phyloP scores from a whole-genome alignment of 1,140 invertebrate species.

The Hycleus cichorii region DNA sequence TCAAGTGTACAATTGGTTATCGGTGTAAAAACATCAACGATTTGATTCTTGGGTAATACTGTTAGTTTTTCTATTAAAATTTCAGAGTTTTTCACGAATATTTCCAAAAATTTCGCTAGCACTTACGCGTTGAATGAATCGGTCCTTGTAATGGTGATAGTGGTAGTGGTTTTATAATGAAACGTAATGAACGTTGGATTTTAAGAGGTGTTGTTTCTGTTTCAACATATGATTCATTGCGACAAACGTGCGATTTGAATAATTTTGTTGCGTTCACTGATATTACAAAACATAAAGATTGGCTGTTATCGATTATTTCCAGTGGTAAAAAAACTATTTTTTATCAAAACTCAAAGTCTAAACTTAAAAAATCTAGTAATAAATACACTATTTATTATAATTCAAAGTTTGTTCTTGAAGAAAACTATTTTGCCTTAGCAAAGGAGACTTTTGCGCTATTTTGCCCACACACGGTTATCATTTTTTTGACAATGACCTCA shows the following conservation, averaged over 20 bases:
- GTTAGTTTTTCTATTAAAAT: slow-evolving; percentile 13
- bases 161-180: slow-evolving; percentile 35
- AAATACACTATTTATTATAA: too few relatives aligned
- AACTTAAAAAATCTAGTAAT: too few relatives aligned
- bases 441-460: too few relatives aligned
- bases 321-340: not conserved
- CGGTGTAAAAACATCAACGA: slow-evolving; percentile 13
- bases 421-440: too few relatives aligned
- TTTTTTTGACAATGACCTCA: too few relatives aligned
- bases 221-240: slow-evolving; percentile 34
- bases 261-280: slow-evolving; percentile 50
- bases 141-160: slow-evolving; percentile 39
- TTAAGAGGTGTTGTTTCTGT: slow-evolving; percentile 47
- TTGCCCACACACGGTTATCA: too few relatives aligned
- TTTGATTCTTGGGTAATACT: not conserved
- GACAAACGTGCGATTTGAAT: slow-evolving; percentile 42
- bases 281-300: slow-evolving; percentile 44
- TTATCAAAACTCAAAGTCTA: not conserved
- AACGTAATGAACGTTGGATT: slow-evolving; percentile 36
- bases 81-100: slow-evolving; percentile 15
- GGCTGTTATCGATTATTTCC: slow-evolving; percentile 37
- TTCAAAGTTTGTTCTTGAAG: too few relatives aligned
- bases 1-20: slow-evolving; percentile 15
- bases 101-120: slow-evolving; percentile 20
- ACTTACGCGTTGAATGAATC: slow-evolving; percentile 22